These are phyloP conservation scores for Notodonta dromedarius DNA, from an alignment of 2,888 invertebrate species.

Conservation along the genomic window DNA sequence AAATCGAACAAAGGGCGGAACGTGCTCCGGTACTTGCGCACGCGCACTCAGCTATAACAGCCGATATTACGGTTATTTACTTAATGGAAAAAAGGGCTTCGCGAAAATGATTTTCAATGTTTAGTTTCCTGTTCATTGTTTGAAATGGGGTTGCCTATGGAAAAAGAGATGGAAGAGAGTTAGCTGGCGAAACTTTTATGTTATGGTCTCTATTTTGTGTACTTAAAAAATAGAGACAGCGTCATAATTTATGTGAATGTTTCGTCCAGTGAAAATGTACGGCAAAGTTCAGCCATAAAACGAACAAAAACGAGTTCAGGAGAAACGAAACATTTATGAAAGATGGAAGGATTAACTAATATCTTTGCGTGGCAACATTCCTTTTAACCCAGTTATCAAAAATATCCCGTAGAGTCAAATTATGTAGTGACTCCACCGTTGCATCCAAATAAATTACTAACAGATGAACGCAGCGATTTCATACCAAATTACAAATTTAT, in stretches of 20 bases:
- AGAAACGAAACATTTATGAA: too few relatives aligned
- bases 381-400: too few relatives aligned
- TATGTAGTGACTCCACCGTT: background rate
- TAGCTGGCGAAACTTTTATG: too few relatives aligned
- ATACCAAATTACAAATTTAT: constrained; percentile 65
- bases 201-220: too few relatives aligned
- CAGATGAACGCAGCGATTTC: constrained; percentile 56
- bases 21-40: constrained; percentile 61
- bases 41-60: constrained; percentile 50
- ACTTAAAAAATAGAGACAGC: too few relatives aligned
- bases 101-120: constrained; percentile 12
- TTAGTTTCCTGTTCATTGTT: constrained; percentile 14
- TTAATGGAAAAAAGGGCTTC: constrained; percentile 25
- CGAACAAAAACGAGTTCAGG: too few relatives aligned
- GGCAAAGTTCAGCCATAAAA: too few relatives aligned
- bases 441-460: constrained; percentile 2
- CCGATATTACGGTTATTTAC: constrained; percentile 44
- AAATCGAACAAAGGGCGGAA: constrained; percentile 66
- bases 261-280: too few relatives aligned
- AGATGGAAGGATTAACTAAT: too few relatives aligned
- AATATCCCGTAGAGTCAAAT: background rate
- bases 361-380: too few relatives aligned
- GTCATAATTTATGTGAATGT: too few relatives aligned
- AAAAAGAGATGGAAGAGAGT: too few relatives aligned
- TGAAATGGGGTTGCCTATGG: background rate